Conservation (phyloP, 2,113 vertebrate species). For the Otocyon megalotis region DNA sequence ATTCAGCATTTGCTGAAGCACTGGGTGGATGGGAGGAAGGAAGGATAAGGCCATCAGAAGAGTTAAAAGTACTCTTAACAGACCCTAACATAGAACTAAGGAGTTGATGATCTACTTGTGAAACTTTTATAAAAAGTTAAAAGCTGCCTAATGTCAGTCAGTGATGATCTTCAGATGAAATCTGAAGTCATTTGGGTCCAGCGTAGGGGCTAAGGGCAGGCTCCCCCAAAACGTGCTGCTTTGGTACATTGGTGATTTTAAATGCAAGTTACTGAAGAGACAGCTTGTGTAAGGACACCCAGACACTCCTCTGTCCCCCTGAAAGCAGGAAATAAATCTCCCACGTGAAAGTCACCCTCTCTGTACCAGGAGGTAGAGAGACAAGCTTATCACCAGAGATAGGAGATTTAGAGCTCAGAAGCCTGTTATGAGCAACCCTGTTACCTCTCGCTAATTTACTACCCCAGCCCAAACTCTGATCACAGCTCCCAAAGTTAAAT, state of each 20-base stretch:
- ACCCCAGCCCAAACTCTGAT: not conserved
- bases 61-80: not conserved
- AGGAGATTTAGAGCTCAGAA: not conserved
- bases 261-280: not conserved
- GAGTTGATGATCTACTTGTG: not conserved
- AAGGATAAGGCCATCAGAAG: not conserved
- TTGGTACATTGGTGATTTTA: not conserved
- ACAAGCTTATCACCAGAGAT: not conserved
- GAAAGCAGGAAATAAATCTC: not conserved
- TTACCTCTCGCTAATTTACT: not conserved
- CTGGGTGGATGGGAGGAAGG: not conserved
- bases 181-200: not conserved
- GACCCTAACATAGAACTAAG: not conserved
- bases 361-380: not conserved
- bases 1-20: not conserved
- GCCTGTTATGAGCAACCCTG: not conserved
- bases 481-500: not conserved
- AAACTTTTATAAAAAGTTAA: conserved; percentile 49
- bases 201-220: not conserved
- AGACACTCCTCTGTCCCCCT: not conserved
- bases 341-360: not conserved
- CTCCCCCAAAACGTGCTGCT: not conserved
- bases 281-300: not conserved
- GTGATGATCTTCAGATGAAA: not conserved
- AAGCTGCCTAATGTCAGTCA: not conserved